Base-by-base conservation (phyloP, 2,888 invertebrate species). In the Apocheima hispidaria region DNA sequence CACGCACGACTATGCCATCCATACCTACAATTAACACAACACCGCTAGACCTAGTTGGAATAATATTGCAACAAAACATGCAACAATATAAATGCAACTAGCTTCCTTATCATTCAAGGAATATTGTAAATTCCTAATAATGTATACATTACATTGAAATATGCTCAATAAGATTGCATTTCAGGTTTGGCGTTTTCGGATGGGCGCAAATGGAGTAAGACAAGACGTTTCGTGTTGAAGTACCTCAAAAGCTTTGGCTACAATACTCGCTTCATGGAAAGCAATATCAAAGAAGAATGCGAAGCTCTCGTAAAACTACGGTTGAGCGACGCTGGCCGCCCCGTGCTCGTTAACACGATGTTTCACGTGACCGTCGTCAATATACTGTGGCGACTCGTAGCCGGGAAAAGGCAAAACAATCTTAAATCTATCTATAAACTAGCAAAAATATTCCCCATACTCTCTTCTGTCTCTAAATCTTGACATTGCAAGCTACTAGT, bases 141-240 rank as follows among this genome's bases (percentile, higher is more conserved):
- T 23, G n/a, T n/a, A n/a, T n/a, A n/a, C n/a, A n/a, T n/a, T n/a
- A n/a, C n/a, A 35, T n/a, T 3, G 12, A 5, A 9, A 12, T 33
- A 9, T 33, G 33, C 10, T 16, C 4, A 30, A n/a, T n/a, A n/a
- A n/a, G n/a, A 10, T 46, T 49, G 7, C 36, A 63, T 74, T 81
- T 35, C 73, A 95, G 96, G 96, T 0, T 85, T 96, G 28, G 94
- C 96, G 2, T 96, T 96, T 75, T 93, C 94, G 5, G 96, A 96
- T 60, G 96, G 96, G 0, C 74, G 84, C 0, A 82, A 92, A 6
- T 96, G 96, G 96, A 88, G 86, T 9, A 94, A 93, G 60, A 95
- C 95, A 49, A 93, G 95, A 21, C 93, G 94, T 59, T 94, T 96
- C 63, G 94, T 95, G 0, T 78, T 96, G 49, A 94, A 94, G 72